Base-by-base conservation (phyloP, 2,888 invertebrate genomes). In the Drosophila ustulata region DNA sequence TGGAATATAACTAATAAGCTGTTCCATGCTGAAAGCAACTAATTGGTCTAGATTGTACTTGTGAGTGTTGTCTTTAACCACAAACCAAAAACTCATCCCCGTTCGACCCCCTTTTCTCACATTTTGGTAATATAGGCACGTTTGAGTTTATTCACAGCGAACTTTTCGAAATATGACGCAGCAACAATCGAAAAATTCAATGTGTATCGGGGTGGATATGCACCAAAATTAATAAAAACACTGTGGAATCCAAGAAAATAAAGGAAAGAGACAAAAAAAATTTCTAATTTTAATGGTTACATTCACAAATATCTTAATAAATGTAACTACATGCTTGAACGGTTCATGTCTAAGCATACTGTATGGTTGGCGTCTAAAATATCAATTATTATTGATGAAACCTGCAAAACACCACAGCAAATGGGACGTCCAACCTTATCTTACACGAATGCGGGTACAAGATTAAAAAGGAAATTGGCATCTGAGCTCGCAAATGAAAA, bases 381-480 rank as follows among this genome's bases (percentile, higher is more conserved):
- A 30, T 50, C 50, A 59, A 65, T 69, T 34, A 51, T 46, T 34
- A 13, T 61, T 23, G 30, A 56, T 37, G 34, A 57, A 43, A 47
- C 30, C 13, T 45, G 47, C 23, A 55, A 66, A 25, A 62, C 66
- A 62, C 56, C 61, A 49, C 52, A 66, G 11, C 56, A 66, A 43
- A 55, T 59, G 25, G 55, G 53, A 65, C 55, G 46, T 23, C 41
- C 55, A 56, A 61, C 46, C 11, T 65, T 69, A 51, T 69, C 46
- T 13, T 69, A 65, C 7, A 55, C 50, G 1, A 65, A 64, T 32
- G 64, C 52, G 13, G 51, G 50, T 11, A 23, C 25, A 45, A 58
- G 39, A 68, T 50, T 59, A 39, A 64, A 53, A 68, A 39, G n/a
- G 37, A 63, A 55, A 64, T 28, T 58, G 52, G 57, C 57, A 26